A percentile compares a stretch with the other conserved stretches of the same genome.
Conservation (phyloP, 2,113 vertebrate species). For the Balaeniceps rex region DNA sequence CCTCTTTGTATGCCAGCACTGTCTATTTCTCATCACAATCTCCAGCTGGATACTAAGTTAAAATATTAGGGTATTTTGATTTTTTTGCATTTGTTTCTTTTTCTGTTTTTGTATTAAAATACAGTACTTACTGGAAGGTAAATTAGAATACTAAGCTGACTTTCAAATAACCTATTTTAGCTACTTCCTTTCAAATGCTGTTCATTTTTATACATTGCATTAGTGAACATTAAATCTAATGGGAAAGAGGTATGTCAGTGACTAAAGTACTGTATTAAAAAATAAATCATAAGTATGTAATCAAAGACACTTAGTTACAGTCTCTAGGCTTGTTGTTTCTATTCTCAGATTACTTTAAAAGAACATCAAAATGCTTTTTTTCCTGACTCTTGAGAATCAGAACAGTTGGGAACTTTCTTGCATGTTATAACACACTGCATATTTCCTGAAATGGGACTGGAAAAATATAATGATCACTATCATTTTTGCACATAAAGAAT, state of each 20-base stretch:
- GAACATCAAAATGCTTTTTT: background rate
- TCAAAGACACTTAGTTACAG: background rate
- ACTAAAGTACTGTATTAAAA: background rate
- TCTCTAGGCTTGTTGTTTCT: background rate
- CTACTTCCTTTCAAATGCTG: conserved; percentile 7
- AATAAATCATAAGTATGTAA: background rate
- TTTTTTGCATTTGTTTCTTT: background rate
- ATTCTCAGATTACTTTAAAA: background rate
- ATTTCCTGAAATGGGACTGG: background rate
- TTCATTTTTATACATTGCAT: conserved; percentile 19
- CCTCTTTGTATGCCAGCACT: background rate
- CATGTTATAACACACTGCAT: background rate
- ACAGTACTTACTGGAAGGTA: conserved; percentile 1
- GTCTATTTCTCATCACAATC: background rate
- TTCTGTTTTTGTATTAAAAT: background rate
- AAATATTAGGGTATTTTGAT: background rate
- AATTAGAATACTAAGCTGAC: conserved; percentile 16
- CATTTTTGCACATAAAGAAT: background rate
- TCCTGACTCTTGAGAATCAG: background rate
- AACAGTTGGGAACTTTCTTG: background rate
- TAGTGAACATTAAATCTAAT: conserved; percentile 2
- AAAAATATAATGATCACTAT: background rate
- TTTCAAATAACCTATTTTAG: background rate
- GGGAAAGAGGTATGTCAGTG: background rate
- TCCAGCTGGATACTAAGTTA: conserved; percentile 34